phyloP scores from a whole-genome alignment of 2,113 vertebrate species.

The Chinchilla lanigera region DNA sequence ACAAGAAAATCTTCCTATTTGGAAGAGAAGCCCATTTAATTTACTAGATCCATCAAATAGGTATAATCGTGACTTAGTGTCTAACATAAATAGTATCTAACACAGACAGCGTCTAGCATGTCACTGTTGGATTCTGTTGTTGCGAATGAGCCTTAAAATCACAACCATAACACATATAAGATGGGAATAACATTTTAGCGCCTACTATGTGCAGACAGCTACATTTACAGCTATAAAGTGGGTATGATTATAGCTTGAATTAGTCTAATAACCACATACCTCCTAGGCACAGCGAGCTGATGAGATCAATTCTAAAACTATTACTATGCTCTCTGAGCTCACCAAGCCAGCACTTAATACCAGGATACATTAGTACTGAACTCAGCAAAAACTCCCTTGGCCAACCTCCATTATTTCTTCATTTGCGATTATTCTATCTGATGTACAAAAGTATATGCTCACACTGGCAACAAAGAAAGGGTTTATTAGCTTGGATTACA shows the following conservation, averaged over 20 bases:
- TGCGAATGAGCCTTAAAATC: not conserved
- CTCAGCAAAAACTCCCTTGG: not conserved
- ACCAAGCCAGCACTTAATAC: constrained; percentile 17
- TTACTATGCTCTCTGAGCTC: constrained; percentile 26
- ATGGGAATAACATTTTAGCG: not conserved
- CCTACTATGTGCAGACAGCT: not conserved
- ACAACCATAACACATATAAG: not conserved
- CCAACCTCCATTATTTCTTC: not conserved
- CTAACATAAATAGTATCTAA: not conserved
- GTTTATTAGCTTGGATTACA: not conserved
- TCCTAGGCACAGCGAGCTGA: constrained; percentile 20
- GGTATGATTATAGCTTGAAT: not conserved
- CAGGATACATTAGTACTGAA: not conserved
- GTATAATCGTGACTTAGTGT: not conserved
- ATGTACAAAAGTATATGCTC: not conserved
- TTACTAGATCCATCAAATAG: constrained; percentile 18
- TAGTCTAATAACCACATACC: constrained; percentile 35
- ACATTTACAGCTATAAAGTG: not conserved
- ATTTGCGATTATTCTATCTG: not conserved
- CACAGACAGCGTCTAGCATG: not conserved
- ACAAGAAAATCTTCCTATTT: not conserved
- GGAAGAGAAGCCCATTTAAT: not conserved
- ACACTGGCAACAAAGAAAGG: not conserved
- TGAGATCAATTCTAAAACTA: constrained; percentile 60
- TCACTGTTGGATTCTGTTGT: not conserved